Evolutionary conservation across 2,888 invertebrate genomes (phyloP).

Genomic region (Oxycera nigricornis): DNA sequence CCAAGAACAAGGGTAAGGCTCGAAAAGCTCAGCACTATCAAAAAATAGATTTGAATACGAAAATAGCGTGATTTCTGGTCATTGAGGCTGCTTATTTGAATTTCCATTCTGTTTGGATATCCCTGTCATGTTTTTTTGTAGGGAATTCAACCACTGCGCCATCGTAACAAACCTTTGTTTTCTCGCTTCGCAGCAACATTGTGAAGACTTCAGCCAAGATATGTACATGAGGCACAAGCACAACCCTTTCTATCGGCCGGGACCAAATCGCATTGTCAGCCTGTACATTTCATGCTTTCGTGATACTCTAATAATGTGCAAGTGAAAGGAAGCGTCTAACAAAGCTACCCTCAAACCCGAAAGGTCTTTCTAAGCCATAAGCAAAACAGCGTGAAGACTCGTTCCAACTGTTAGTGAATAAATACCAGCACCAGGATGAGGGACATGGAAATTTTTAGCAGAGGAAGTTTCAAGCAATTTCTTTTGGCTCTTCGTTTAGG

Average conservation of each 20-base stretch:
- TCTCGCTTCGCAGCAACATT: background rate
- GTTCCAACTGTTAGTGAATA: background rate
- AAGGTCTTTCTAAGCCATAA: background rate
- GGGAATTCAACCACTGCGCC: background rate
- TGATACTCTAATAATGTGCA: conserved; percentile 17
- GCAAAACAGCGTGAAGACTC: background rate
- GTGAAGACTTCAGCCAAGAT: background rate
- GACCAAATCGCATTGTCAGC: conserved; percentile 19
- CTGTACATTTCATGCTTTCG: conserved; percentile 1
- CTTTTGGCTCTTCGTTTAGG: background rate
- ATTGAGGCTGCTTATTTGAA: conserved; percentile 43
- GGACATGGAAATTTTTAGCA: conserved; percentile 6
- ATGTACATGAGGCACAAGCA: background rate
- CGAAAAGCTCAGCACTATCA: conserved; percentile 28
- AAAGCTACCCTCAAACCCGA: background rate
- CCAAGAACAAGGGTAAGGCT: conserved; percentile 15
- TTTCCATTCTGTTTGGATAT: conserved; percentile 33
- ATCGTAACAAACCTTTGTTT: background rate
- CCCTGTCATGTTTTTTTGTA: background rate
- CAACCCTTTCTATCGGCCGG: conserved; percentile 25
- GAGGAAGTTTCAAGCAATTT: background rate
- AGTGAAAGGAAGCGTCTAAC: background rate
- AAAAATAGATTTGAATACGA: conserved; percentile 40
- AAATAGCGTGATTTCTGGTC: conserved; percentile 43
- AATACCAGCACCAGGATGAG: background rate